Evolutionary conservation across 2,888 invertebrate genomes (phyloP).

Genomic region (Acanthosepion lycidas): DNA sequence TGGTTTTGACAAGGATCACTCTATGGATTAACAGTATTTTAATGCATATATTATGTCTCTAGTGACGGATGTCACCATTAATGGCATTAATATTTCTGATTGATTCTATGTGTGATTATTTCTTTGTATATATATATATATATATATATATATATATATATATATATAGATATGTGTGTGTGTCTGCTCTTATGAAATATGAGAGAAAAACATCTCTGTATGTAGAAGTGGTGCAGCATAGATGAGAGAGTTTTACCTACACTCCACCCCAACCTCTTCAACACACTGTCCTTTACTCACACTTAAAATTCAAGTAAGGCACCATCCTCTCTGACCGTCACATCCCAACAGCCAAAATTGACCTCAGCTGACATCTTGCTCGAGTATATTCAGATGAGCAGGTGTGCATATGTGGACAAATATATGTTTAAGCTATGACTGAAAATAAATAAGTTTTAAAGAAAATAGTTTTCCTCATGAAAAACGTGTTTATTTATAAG

Average conservation of each 20-base stretch:
- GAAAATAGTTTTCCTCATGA: too few relatives aligned
- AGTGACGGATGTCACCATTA: too few relatives aligned
- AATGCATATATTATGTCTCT: too few relatives aligned
- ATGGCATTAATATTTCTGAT: too few relatives aligned
- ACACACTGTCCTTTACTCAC: background rate
- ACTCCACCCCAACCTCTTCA: background rate
- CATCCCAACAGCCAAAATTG: background rate
- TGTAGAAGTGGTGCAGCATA: background rate
- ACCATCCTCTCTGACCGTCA: background rate
- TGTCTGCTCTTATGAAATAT: background rate
- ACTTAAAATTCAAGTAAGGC: background rate
- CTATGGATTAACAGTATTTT: too few relatives aligned
- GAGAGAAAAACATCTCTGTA: background rate
- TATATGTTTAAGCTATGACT: background rate
- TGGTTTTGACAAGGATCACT: too few relatives aligned
- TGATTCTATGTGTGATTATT: too few relatives aligned
- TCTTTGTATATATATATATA: too few relatives aligned
- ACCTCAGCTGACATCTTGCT: background rate
- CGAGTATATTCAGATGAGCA: background rate
- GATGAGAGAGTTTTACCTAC: background rate
- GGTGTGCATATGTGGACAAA: background rate
- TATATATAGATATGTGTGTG: background rate
- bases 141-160: background rate
- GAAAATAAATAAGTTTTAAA: background rate
- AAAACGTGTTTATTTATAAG: too few relatives aligned